These are phyloP conservation scores for Cephus nigrinus DNA, from an alignment of 2,888 invertebrate genomes.

Conservation along the genomic window DNA sequence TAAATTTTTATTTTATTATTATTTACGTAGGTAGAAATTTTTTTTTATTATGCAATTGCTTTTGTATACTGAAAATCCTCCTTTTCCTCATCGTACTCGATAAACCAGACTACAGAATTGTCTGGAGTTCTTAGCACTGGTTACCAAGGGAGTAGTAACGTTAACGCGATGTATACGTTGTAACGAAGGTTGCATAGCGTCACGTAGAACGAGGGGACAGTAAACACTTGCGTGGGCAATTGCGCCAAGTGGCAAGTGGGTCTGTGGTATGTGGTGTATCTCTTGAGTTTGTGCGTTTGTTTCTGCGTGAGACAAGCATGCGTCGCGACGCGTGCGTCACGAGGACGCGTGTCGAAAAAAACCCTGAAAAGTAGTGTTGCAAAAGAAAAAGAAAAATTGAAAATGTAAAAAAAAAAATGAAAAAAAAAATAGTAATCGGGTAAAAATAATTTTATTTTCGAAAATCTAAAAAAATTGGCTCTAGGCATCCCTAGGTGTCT, in stretches of 20 bases:
- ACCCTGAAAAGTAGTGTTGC: not conserved
- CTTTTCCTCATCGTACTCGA: not conserved
- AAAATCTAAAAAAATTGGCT: not conserved
- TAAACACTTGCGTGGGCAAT: conserved; percentile 64
- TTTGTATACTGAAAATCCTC: rapidly evolving
- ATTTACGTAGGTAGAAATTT: not conserved
- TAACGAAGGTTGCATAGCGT: conserved; percentile 58
- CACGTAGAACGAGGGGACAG: conserved; percentile 62
- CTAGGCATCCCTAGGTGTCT: not conserved
- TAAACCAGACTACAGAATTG: not conserved
- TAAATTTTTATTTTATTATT: not conserved
- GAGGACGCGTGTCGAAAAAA: not conserved
- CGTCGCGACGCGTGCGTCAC: conserved; percentile 16
- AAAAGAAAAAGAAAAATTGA: not conserved
- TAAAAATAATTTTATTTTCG: not conserved
- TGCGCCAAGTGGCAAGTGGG: conserved; percentile 60
- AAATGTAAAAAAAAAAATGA: not conserved
- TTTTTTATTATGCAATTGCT: not conserved
- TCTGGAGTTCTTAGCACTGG: not conserved
- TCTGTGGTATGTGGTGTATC: conserved; percentile 40
- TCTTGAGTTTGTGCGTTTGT: conserved; percentile 18
- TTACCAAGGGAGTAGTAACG: not conserved
- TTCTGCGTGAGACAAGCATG: conserved; percentile 29
- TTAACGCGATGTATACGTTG: conserved; percentile 10
- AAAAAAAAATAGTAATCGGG: not conserved